These are phyloP conservation scores for Bergia sp. DNA, from an alignment of 92 coral and sea anemone species.

Conservation along the genomic window DNA sequence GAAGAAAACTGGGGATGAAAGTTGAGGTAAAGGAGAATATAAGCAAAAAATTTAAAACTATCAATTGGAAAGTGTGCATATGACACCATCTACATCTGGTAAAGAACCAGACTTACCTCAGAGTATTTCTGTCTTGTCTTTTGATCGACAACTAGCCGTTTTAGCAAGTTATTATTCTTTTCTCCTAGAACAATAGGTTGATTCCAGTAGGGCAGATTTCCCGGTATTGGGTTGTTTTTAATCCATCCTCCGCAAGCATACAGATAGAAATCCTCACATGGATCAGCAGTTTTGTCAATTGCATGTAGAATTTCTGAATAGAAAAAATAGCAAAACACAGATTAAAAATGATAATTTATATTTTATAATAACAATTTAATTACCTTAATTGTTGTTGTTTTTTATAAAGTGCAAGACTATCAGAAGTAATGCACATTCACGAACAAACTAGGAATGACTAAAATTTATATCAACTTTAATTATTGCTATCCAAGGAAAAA, in stretches of 20 bases:
- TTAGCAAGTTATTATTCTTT: conserved; percentile 60
- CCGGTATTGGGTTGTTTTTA: conserved; percentile 73
- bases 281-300: conserved; percentile 67
- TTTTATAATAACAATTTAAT: too few relatives aligned
- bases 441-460: too few relatives aligned
- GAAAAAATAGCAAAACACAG: neutral
- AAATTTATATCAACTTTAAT: too few relatives aligned
- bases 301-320: conserved; percentile 58
- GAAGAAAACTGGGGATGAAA: neutral
- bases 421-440: too few relatives aligned
- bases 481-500: too few relatives aligned
- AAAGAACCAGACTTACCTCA: conserved; percentile 41
- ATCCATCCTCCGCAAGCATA: conserved; percentile 89
- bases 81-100: neutral
- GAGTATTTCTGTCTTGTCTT: conserved; percentile 60
- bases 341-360: too few relatives aligned
- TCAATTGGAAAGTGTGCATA: neutral
- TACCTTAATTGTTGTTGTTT: neutral
- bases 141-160: conserved; percentile 60
- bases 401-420: too few relatives aligned
- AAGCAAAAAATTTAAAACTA: neutral
- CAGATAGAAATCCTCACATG: conserved; percentile 76
- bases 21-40: neutral
- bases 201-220: conserved; percentile 63
- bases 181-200: conserved; percentile 54